Percentiles rank a stretch among this genome's conserved stretches.
phyloP scores from a whole-genome alignment of 2,113 vertebrate species.

The Sorex fumeus region DNA sequence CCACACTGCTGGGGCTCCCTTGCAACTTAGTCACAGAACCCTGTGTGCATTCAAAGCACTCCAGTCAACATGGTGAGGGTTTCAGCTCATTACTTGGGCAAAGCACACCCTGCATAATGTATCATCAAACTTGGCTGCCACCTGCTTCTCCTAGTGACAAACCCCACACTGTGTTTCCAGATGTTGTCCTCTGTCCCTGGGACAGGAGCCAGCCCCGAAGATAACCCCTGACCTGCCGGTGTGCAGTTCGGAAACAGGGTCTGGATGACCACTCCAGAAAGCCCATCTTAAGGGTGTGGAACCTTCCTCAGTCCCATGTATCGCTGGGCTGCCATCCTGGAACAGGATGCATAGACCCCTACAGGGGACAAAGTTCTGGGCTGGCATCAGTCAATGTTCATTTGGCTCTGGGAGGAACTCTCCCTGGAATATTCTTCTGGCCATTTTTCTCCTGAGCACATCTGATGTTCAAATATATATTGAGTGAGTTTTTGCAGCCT shows the following conservation, averaged over 20 bases:
- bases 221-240: no score
- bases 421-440: background rate
- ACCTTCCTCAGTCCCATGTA: no score
- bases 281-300: no score
- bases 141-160: background rate
- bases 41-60: background rate
- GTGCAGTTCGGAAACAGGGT: no score
- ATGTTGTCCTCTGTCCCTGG: background rate
- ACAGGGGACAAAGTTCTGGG: background rate
- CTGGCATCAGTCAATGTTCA: background rate
- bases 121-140: background rate
- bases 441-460: background rate
- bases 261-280: no score
- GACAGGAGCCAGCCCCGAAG: no score
- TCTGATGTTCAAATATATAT: background rate
- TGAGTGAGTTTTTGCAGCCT: background rate
- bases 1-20: background rate
- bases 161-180: background rate
- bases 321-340: background rate
- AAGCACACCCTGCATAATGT: background rate
- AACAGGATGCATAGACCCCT: background rate
- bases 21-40: background rate
- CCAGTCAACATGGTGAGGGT: background rate
- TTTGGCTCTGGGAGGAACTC: background rate
- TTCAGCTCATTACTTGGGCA: background rate